Evolutionary conservation across 2,113 vertebrate genomes (phyloP), one percentile per base, ranked within the genome.

Genomic region (Opisthocomus hoazin): DNA sequence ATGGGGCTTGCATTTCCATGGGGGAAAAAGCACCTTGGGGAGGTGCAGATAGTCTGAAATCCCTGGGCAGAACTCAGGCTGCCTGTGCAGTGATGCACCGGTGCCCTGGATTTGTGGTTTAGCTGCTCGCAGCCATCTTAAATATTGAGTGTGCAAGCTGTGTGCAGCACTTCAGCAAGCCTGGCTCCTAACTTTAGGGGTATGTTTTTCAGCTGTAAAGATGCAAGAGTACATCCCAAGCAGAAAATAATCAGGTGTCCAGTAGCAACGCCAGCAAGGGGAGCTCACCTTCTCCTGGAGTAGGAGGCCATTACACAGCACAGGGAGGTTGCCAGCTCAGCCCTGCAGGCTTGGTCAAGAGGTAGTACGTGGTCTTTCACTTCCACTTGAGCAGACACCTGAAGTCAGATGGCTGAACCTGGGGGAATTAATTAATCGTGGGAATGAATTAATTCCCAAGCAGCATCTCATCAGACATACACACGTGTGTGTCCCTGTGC

Each of bases 401-500:
- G 74, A 58, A 56, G 32, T 37, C 36, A 56, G 17, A 32, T 15
- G 48, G 32, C 15, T 37, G 51, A 86, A 27, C 26, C 50, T 48
- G 71, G 26, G 58, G 50, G 11, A 57, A 16, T 23, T 46, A 26
- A 74, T 83, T 69, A 21, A 34, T 61, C 32, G 15, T 14, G 41
- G 34, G 32, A 61, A 56, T 12, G 0, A 70, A 46, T 54, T 50
- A 11, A 50, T 64, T 78, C 36, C 37, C 37, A 70, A 75, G 18
- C 15, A 66, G 43, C n/a, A 56, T 26, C 36, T 41, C 9, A 5
- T 41, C 18, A 15, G 19, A 17, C 3, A 4, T 46, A 11, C 2
- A 1, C 1, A 0, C 5, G 1, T 27, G 8, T 37, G 11, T 30
- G 8, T 39, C 41, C 26, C 74, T 26, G 46, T 60, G 37, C n/a